Evolutionary conservation across 2,888 invertebrate species (phyloP), one percentile per base, ranked within the genome.

Genomic region (Caenorhabditis sp.): DNA sequence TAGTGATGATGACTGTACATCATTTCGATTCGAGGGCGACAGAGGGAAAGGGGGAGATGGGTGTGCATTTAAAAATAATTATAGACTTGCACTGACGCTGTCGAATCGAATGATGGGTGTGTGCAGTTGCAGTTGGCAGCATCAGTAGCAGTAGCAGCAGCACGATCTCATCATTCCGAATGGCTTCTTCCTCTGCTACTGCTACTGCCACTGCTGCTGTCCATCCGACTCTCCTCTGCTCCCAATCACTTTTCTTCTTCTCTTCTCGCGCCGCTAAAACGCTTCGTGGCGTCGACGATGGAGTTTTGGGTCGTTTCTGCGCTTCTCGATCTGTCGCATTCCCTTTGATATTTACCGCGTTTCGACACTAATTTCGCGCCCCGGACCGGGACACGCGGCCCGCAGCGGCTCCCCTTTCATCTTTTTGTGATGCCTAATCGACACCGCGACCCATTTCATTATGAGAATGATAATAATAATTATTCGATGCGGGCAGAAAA

Each of bases 311-410:
- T 13, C 9, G 40, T 5, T 40, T 5, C 40, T 40, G 40, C 24
- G 44, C 44, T 62, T 62, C 62, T 47, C 26, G 47, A 35, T 69
- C 70, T 56, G 44, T 69, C 40, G 62, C 67, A 35, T 35, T 22
- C 18, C 35, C 64, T 64, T 74, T 65, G 70, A 61, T 70, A 61
- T 70, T 61, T 51, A 70, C 61, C 70, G 70, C 61, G 51, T 51
- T 55, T 44, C 56, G 58, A 47, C 69, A 47, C 69, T 69, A 69
- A 69, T 69, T 69, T 69, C 69, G 69, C 69, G 69, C 69, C 69
- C n/a, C 69, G 47, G 60, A 35, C 22, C 35, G 50, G 40, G 26
- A 32, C 32, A 24, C 44, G 26, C 24, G 26, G 69, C 32, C 8
- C 44, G 26, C 24, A 18, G 69, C 69, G 60, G 69, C 69, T 35